phyloP scores from a whole-genome alignment of 2,888 invertebrate genomes.

The Bimastos eiseni region DNA sequence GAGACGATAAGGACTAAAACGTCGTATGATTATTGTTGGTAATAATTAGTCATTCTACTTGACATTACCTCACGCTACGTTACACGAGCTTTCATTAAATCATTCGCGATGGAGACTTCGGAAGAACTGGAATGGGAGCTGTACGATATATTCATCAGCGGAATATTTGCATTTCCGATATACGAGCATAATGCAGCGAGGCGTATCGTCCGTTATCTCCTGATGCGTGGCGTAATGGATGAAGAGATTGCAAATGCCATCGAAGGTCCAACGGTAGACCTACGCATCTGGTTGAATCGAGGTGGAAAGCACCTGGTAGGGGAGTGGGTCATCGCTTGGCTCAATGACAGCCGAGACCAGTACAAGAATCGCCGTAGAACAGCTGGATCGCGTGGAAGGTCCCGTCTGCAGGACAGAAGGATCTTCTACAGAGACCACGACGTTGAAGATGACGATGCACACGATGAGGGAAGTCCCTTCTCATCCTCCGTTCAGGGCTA shows the following conservation, averaged over 20 bases:
- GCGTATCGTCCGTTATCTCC: slow-evolving; percentile 38
- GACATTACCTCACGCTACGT: background rate
- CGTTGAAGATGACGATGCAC: background rate
- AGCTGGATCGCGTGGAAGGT: background rate
- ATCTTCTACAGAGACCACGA: background rate
- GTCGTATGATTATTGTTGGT: background rate
- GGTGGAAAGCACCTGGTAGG: slow-evolving; percentile 44
- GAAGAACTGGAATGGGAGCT: slow-evolving; percentile 46
- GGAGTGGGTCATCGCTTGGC: slow-evolving; percentile 46
- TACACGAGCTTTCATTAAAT: background rate
- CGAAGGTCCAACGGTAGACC: slow-evolving; percentile 42
- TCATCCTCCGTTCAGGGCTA: background rate
- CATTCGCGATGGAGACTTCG: slow-evolving; percentile 38
- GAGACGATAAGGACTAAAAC: background rate
- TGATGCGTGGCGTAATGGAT: slow-evolving; percentile 40
- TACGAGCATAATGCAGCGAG: slow-evolving; percentile 44
- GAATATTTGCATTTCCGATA: slow-evolving; percentile 43
- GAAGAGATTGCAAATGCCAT: slow-evolving; percentile 46
- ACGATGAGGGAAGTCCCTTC: background rate
- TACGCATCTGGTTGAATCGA: slow-evolving; percentile 42
- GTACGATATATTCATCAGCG: slow-evolving; percentile 43
- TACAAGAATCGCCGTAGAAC: slow-evolving; percentile 25
- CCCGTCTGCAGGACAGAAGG: background rate
- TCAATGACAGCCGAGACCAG: slow-evolving; percentile 43
- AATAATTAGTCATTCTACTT: background rate